Evolutionary conservation across 2,888 invertebrate species (phyloP).

Genomic region (Agapostemon virescens): DNA sequence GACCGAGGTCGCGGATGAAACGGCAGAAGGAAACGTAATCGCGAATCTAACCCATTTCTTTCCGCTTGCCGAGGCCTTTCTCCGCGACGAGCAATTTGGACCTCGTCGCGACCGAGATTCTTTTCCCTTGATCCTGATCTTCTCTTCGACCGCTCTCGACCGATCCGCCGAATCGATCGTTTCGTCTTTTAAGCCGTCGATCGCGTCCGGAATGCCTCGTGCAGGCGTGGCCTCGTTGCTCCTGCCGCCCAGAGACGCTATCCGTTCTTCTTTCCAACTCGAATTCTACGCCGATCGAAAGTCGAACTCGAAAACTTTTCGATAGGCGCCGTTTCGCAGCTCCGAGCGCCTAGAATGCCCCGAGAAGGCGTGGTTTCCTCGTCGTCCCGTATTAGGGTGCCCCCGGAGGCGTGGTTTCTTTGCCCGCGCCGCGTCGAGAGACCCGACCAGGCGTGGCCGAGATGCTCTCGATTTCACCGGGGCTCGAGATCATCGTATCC

Average conservation of each 20-base stretch:
- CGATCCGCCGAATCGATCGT: not conserved
- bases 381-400: not conserved
- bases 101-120: not conserved
- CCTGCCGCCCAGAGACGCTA: not conserved
- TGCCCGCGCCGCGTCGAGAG: too few species aligned
- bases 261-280: too few species aligned
- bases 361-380: not conserved
- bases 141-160: not conserved
- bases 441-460: not conserved
- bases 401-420: not conserved
- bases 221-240: not conserved
- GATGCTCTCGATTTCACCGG: not conserved
- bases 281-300: not conserved
- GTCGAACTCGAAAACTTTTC: not conserved
- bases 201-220: not conserved
- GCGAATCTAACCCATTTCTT: slow-evolving; percentile 8
- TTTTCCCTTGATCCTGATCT: not conserved
- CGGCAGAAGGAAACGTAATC: slow-evolving; percentile 37
- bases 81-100: not conserved
- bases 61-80: not conserved
- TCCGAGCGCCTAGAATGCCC: too few species aligned
- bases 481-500: not conserved
- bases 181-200: not conserved
- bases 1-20: slow-evolving; percentile 54
- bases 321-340: too few species aligned